Evolutionary conservation across 1,140 invertebrate genomes (phyloP), one percentile per base, ranked within the genome.

Genomic region (Macrocentrus cingulum): DNA sequence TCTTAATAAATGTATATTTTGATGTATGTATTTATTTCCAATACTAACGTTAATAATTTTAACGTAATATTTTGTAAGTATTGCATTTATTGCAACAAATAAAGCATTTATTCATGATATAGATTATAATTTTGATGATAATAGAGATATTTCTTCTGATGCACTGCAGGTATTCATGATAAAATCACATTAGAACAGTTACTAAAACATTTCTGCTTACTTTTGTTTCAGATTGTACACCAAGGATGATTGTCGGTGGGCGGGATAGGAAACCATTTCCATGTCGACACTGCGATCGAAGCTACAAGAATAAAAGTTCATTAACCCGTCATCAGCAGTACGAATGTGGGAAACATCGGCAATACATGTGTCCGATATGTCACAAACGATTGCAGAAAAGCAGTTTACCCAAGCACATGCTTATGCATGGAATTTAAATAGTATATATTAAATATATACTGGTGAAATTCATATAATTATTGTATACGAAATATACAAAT

Each of bases 311-410:
- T 61, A 81, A 82, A 63, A 80, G 83, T 64, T 86, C 85, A 61
- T 75, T 87, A 32, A 84, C 83, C 61, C 81, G 84, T 20, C 85
- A 88, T 72, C 69, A 82, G 32, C 80, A 81, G 57, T 81, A 84
- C 62, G 84, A 87, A 68, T 87, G 85, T 67, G 84, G 84, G 7
- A 81, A 80, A 66, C 80, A 83, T 57, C 83, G 83, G 32, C 80
- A 82, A 67, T 86, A 84, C 71, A 76, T 79, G 56, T 87, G 84
- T 63, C 80, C 80, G 9, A 73, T 83, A 66, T 87, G 85, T 78
- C 66, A 80, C 64, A 63, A 73, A 75, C 72, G 80, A 82, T 65
- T 82, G 76, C 67, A 83, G 22, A 70, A 59, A 51, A 66, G 53
- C 46, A 66, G 49, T 29, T 42, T 62, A 15, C 62, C 62, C 16